These are phyloP conservation scores for Trissoscelio sp. DNA, from an alignment of 2,888 invertebrate genomes.

Conservation along the genomic window DNA sequence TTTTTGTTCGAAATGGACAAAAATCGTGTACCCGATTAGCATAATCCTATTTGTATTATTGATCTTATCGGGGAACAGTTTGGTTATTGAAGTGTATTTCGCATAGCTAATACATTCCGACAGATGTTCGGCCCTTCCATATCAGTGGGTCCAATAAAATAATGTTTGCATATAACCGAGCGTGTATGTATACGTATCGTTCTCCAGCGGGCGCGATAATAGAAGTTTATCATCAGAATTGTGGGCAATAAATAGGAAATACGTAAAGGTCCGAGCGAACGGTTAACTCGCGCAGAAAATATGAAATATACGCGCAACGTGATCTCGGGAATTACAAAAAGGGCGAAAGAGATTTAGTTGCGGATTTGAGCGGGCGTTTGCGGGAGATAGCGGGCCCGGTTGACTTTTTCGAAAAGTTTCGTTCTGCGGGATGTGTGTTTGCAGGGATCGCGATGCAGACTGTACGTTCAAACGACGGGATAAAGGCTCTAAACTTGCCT, in stretches of 20 bases:
- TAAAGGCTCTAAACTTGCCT: conserved; percentile 60
- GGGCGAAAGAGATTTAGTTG: conserved; percentile 67
- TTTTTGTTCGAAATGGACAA: conserved; percentile 13
- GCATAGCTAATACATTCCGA: conserved; percentile 44
- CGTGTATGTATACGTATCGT: conserved; percentile 8
- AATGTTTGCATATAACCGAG: conserved; percentile 31
- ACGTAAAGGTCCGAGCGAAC: conserved; percentile 35
- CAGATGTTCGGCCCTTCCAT: conserved; percentile 47
- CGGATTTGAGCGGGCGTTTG: conserved; percentile 64
- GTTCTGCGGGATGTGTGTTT: conserved; percentile 57
- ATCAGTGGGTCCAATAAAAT: conserved; percentile 57
- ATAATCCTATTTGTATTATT: conserved; percentile 49
- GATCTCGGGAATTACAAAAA: conserved; percentile 54
- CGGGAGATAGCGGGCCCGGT: conserved; percentile 46
- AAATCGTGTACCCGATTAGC: conserved; percentile 39
- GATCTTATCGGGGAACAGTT: conserved; percentile 39
- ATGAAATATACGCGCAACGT: conserved; percentile 57
- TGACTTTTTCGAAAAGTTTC: conserved; percentile 71
- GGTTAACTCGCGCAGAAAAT: conserved; percentile 43
- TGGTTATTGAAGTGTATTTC: conserved; percentile 50
- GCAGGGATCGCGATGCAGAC: conserved; percentile 71
- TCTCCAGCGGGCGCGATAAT: conserved; percentile 41
- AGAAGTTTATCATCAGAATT: conserved; percentile 62
- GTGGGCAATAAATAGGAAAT: conserved; percentile 59
- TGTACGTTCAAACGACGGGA: conserved; percentile 56